Base-by-base conservation (phyloP, 2,888 invertebrate species). In the Mystacides longicornis region DNA sequence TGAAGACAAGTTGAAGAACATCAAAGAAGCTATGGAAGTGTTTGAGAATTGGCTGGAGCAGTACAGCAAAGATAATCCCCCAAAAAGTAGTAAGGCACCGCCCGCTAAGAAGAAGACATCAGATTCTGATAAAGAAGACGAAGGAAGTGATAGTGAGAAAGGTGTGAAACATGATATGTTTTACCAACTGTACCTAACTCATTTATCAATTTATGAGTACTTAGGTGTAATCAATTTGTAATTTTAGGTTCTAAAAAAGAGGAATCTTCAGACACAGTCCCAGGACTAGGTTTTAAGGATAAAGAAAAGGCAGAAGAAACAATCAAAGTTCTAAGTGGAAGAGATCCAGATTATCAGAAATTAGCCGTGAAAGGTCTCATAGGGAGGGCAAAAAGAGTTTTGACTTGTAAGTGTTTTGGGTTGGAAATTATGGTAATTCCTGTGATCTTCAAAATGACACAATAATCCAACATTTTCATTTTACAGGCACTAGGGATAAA, bases 311-410 rank as follows among this genome's bases (percentile, higher is more conserved):
- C 89, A 0, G 71, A 81, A 60, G 81, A 80, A 51, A 87, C 88
- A 0, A 70, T 89, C 4, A 74, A 81, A 68, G 75, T 76, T 68
- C 70, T 89, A 59, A 79, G 85, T 62, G 89, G 86, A 1, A 72
- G 89, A 11, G 89, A 89, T 71, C 83, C 87, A 0, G 85, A 86
- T 56, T 89, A 89, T 69, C 88, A 89, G 71, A 82, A 80, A 65
- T 69, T 89, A 53, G 87, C 87, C 0, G 74, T 87, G 14, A 83
- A 81, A 64, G 87, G 87, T 1, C 73, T 87, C 2, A 77, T 87
- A 20, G 85, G 85, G 4, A 76, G 86, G 53, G 87, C 87, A 0
- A 85, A 86, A 66, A 75, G 87, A 23, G 86, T 86, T 1, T 74
- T 87, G 2, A 83, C 86, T 1, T 77, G 82, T 82, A 64, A 70